Percentiles rank a stretch among this genome's conserved stretches.
phyloP scores from a whole-genome alignment of 1,140 invertebrate genomes.

The Ephestia elutella region DNA sequence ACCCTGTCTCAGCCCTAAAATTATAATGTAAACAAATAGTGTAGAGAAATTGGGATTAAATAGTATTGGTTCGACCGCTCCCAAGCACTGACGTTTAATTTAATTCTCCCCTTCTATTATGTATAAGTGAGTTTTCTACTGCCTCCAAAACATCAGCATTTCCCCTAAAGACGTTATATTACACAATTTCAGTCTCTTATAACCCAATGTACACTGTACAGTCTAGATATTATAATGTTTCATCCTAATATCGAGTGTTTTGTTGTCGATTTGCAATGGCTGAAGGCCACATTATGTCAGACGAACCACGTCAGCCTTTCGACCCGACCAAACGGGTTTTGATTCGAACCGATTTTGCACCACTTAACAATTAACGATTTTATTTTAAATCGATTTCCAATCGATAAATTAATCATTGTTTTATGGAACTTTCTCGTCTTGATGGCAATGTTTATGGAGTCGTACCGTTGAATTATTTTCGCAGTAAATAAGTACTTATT shows the following conservation, averaged over 20 bases:
- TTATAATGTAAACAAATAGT: too few relatives aligned
- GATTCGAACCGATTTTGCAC: conserved; percentile 16
- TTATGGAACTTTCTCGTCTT: background rate
- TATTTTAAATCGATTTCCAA: background rate
- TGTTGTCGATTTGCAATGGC: conserved; percentile 15
- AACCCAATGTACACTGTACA: too few relatives aligned
- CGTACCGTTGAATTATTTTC: background rate
- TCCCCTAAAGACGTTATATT: too few relatives aligned
- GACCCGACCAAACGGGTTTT: conserved; percentile 36
- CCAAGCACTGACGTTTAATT: too few relatives aligned
- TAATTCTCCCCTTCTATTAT: too few relatives aligned
- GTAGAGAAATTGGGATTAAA: too few relatives aligned
- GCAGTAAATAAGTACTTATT: background rate
- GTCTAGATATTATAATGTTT: too few relatives aligned
- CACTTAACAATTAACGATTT: conserved; percentile 4
- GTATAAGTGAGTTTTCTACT: too few relatives aligned
- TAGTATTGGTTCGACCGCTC: too few relatives aligned
- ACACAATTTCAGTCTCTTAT: too few relatives aligned
- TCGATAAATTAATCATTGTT: background rate
- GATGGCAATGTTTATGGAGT: background rate
- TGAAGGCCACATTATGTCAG: conserved; percentile 52
- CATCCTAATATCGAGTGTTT: conserved; percentile 9
- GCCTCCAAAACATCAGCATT: too few relatives aligned
- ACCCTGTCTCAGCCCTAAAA: too few relatives aligned
- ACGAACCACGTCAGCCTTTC: conserved; percentile 26